These are phyloP conservation scores for Melanaphis sacchari DNA, from an alignment of 1,140 invertebrate genomes.

Conservation along the genomic window DNA sequence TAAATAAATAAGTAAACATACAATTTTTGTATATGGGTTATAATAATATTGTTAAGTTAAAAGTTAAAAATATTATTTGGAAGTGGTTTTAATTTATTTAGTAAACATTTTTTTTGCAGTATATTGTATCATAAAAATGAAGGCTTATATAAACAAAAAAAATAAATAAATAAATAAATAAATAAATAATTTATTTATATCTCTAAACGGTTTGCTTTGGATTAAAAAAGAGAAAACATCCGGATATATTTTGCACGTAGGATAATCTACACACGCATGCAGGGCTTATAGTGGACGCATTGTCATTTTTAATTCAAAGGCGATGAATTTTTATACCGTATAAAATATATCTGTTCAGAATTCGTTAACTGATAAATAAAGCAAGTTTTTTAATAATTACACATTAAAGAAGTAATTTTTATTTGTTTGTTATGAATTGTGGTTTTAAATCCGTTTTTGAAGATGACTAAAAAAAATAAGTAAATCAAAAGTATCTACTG, in stretches of 20 bases:
- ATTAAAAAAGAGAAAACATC: neutral
- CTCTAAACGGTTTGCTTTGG: neutral
- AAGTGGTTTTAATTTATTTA: neutral
- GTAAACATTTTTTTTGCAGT: neutral
- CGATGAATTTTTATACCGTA: neutral
- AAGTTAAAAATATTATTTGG: neutral
- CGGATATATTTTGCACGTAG: neutral
- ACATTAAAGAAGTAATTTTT: too few species aligned
- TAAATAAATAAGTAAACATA: neutral
- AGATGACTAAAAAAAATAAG: too few species aligned
- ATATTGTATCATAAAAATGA: neutral
- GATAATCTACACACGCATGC: neutral
- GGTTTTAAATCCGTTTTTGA: too few species aligned
- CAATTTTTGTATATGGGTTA: neutral
- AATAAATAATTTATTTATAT: constrained; percentile 3
- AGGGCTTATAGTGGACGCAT: neutral
- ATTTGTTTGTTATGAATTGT: too few species aligned
- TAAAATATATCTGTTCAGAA: neutral
- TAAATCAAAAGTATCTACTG: too few species aligned
- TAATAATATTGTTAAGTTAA: neutral
- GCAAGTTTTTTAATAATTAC: neutral
- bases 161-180: too few species aligned
- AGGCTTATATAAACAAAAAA: neutral
- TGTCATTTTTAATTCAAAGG: neutral
- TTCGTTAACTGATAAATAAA: neutral